Evolutionary conservation across 2,888 invertebrate genomes (phyloP).

Genomic region (Ophion obscuratus): DNA sequence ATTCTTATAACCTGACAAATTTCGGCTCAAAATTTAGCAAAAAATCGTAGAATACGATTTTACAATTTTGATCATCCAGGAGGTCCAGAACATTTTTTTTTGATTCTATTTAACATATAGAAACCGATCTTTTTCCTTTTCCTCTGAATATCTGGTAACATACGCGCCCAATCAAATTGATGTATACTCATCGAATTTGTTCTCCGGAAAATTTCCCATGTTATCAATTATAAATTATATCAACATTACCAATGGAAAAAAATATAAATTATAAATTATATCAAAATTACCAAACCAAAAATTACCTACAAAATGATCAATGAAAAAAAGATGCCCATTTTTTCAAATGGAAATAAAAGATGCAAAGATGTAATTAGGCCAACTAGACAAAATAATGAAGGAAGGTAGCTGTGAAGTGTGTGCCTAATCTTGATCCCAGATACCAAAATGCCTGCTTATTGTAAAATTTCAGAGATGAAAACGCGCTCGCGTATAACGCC

Average conservation of each 20-base stretch:
- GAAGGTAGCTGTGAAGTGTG: no score
- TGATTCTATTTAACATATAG: neutral
- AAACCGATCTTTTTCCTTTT: neutral
- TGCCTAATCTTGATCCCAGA: neutral
- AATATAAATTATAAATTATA: no score
- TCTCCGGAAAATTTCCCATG: neutral
- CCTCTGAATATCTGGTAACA: neutral
- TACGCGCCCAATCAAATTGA: constrained; percentile 4
- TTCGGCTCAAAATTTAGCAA: neutral
- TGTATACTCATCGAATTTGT: neutral
- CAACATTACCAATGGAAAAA: neutral
- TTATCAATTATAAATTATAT: no score
- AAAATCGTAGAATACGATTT: neutral
- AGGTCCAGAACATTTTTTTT: neutral
- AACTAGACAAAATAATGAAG: no score
- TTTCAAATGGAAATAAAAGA: neutral
- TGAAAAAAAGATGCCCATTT: no score
- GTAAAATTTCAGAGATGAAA: no score
- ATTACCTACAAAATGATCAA: no score
- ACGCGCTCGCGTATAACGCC: neutral
- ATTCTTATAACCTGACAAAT: neutral
- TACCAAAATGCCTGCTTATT: no score
- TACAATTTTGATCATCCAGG: neutral
- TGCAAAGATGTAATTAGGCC: neutral
- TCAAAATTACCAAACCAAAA: no score